A percentile compares a stretch with the other conserved stretches of the same genome.
These are phyloP conservation scores for Hipposideros larvatus DNA, from an alignment of 2,797 vertebrate genomes.

Conservation along the genomic window DNA sequence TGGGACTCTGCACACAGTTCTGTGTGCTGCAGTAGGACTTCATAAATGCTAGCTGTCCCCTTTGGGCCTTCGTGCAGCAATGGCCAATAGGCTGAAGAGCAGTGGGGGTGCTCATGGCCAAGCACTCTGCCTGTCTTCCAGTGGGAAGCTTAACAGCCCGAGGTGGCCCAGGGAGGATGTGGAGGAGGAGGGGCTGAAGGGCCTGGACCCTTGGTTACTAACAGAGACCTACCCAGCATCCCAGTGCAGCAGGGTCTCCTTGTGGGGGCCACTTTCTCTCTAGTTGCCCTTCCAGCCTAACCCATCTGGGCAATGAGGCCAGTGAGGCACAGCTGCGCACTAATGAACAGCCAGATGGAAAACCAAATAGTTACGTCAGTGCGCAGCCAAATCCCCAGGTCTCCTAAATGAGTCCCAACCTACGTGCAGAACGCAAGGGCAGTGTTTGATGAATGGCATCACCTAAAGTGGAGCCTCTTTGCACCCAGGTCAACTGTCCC, in stretches of 20 bases:
- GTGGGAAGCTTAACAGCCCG: not conserved
- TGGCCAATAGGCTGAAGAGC: not conserved
- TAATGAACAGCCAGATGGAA: slow-evolving; percentile 56
- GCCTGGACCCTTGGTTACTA: not conserved
- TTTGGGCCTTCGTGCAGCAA: not conserved
- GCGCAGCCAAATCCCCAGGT: not conserved
- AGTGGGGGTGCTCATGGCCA: not conserved
- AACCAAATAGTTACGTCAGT: not conserved
- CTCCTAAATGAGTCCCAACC: not conserved
- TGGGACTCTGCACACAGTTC: not conserved
- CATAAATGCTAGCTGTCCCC: not conserved
- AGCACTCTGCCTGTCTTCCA: not conserved
- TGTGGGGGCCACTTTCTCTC: not conserved
- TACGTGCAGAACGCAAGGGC: not conserved
- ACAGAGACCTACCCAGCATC: not conserved
- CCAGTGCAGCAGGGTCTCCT: not conserved
- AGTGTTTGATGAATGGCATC: not conserved
- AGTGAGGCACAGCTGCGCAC: not conserved
- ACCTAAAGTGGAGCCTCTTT: not conserved
- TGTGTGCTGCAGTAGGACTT: not conserved
- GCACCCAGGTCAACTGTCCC: not conserved
- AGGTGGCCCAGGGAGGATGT: not conserved
- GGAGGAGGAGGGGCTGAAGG: not conserved
- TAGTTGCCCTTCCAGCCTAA: not conserved
- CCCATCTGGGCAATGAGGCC: not conserved